phyloP scores from a whole-genome alignment of 2,797 vertebrate genomes.

The Tiaroga cobitis region DNA sequence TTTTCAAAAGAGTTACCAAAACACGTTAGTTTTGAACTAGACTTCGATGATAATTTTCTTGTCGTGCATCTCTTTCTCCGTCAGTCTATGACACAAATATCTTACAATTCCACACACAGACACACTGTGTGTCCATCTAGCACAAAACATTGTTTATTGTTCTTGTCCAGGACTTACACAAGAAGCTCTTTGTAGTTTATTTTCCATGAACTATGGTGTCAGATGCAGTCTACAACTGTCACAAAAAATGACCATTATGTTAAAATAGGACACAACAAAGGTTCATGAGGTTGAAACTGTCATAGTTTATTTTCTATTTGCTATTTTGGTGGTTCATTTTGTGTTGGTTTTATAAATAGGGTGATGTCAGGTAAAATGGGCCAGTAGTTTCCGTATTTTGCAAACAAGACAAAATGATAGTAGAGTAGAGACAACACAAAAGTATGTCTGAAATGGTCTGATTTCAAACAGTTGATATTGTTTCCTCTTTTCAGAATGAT shows the following conservation, averaged over 20 bases:
- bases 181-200: slow-evolving; percentile 47
- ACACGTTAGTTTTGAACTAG: neutral
- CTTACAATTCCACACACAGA: neutral
- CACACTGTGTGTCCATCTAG: neutral
- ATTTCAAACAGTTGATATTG: neutral
- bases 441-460: neutral
- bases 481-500: neutral
- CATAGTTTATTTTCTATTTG: neutral
- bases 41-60: neutral
- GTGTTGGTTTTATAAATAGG: neutral
- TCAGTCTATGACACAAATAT: neutral
- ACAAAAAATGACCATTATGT: neutral
- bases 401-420: neutral
- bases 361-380: neutral
- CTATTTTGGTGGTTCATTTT: neutral
- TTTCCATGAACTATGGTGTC: neutral
- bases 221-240: neutral
- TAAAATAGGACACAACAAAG: neutral
- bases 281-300: neutral
- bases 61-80: neutral
- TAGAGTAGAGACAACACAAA: neutral
- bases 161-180: slow-evolving; percentile 39
- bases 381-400: neutral
- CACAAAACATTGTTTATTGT: slow-evolving; percentile 48
- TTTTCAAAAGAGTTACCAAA: neutral